Evolutionary conservation across 1,140 invertebrate genomes (phyloP).

Genomic region (Acyrthosiphon pisum): DNA sequence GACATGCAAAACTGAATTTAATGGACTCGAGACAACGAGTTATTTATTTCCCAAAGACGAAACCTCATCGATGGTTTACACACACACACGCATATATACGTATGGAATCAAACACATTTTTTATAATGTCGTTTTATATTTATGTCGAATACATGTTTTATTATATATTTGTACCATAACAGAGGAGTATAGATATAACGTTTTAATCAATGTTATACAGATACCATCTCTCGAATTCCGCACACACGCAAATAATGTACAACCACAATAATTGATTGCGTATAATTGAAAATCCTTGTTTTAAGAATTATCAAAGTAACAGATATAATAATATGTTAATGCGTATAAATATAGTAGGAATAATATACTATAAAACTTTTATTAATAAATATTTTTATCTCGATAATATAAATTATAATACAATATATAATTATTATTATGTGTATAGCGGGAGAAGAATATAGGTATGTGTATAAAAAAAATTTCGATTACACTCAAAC

Average conservation of each 20-base stretch:
- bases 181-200: slow-evolving; percentile 15
- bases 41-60: slow-evolving; percentile 35
- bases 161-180: not conserved
- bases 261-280: slow-evolving; percentile 2
- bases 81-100: not conserved
- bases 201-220: slow-evolving; percentile 19
- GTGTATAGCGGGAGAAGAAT: not conserved
- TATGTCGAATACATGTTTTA: not conserved
- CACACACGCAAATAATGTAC: not conserved
- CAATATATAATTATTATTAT: not conserved
- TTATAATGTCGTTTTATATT: slow-evolving; percentile 19
- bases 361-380: not conserved
- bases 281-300: slow-evolving; percentile 40
- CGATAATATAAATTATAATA: not conserved
- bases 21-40: slow-evolving; percentile 46
- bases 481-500: not conserved
- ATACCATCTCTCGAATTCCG: not conserved
- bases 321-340: not conserved
- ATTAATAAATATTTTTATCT: not conserved
- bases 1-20: slow-evolving; percentile 44
- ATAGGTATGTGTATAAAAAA: not conserved
- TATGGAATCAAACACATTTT: slow-evolving; percentile 26
- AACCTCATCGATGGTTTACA: not conserved
- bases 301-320: slow-evolving; percentile 1
- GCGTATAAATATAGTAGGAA: not conserved